Base-by-base conservation (phyloP, 2,888 invertebrate species). In the Cataglyphis albicans region DNA sequence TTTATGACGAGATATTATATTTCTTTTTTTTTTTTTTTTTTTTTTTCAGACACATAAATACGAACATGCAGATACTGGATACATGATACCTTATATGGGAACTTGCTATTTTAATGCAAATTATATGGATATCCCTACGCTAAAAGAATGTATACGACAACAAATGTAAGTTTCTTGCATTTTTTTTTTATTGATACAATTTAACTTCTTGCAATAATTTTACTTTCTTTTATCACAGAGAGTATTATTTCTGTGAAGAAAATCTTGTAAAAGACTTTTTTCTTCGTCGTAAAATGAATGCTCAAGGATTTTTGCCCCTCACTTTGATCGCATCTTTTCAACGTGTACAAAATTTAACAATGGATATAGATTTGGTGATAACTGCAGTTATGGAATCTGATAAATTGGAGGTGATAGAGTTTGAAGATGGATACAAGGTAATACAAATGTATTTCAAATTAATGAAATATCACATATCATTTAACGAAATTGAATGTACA, bases 181-280 rank as follows among this genome's bases (percentile, higher is more conserved):
- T 41, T 68, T 44, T 41, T 44, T 74, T 18, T 25, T 32, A 73
- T 57, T 32, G 12, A 68, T 38, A 35, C 38, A 44, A 25, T 82
- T 52, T 57, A 57, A 59, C 80, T 59, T 68, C 10, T 59, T 4
- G 5, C 67, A 44, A 78, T 44, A 32, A 7, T 65, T 18, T 61
- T 29, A 18, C 32, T 9, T 7, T n/a, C 25, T 76, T 48, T 67
- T 87, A 25, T 83, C 96, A 57, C 96, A 99, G 99, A 94, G 99
- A 99, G 95, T 99, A 99, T 95, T 99, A 99, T 96, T 99, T 99
- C 96, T 99, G 99, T 91, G 97, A 98, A 89, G 99, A 99, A 93
- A 99, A 99, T 95, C 96, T 99, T 81, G 97, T 98, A 91, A 97
- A 98, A 91, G 99, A 99, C 94, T 98, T 99, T 96, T 99, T 98